Conservation (phyloP, 2,888 invertebrate genomes). For the Hirtodrosophila confusa region DNA sequence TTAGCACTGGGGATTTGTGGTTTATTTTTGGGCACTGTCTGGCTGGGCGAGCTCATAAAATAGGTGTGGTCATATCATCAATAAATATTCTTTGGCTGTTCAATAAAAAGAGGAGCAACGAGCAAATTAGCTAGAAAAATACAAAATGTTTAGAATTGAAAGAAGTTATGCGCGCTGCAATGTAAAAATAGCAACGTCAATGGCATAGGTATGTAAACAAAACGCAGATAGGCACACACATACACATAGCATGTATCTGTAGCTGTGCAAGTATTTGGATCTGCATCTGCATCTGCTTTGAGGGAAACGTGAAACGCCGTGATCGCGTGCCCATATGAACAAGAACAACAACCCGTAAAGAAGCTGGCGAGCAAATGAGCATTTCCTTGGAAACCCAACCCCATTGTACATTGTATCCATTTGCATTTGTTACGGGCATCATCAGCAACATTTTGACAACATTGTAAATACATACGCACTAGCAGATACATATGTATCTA, state of each 20-base stretch:
- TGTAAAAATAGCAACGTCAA: slow-evolving; percentile 64
- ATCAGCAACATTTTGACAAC: slow-evolving; percentile 34
- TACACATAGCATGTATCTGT: slow-evolving; percentile 6
- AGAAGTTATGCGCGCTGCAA: slow-evolving; percentile 56
- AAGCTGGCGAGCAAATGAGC: slow-evolving; percentile 15
- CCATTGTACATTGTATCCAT: slow-evolving; percentile 55
- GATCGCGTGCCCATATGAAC: slow-evolving; percentile 40
- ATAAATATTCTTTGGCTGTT: slow-evolving; percentile 67
- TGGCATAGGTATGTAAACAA: slow-evolving; percentile 63
- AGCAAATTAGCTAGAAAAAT: slow-evolving; percentile 70
- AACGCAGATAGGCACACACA: slow-evolving; percentile 6
- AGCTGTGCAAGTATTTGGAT: slow-evolving; percentile 1
- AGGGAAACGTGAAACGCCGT: slow-evolving; percentile 35
- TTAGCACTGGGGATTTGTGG: slow-evolving; percentile 70
- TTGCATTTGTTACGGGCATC: slow-evolving; percentile 62
- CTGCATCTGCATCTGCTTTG: slow-evolving; percentile 10
- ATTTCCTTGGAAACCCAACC: slow-evolving; percentile 55
- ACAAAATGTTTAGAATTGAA: slow-evolving; percentile 66
- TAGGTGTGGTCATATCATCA: slow-evolving; percentile 76
- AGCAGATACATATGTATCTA: slow-evolving; percentile 38
- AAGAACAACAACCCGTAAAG: slow-evolving; percentile 11
- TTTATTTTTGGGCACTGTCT: slow-evolving; percentile 63
- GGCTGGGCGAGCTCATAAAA: slow-evolving; percentile 60
- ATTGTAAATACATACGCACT: slow-evolving; percentile 2
- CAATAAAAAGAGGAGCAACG: slow-evolving; percentile 69